Conservation (phyloP, 2,797 vertebrate genomes). For the Benthosema pterotum region DNA sequence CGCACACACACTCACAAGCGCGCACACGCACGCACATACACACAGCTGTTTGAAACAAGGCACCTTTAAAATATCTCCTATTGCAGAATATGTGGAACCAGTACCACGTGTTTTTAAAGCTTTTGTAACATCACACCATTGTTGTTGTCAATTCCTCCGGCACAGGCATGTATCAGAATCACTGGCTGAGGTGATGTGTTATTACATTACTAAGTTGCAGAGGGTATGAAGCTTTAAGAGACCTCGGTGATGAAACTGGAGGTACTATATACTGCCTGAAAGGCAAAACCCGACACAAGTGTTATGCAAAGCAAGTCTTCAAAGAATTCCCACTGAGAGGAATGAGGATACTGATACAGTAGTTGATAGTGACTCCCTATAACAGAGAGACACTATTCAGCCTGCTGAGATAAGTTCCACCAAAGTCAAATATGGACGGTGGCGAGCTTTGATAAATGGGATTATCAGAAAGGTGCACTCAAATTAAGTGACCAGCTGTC, state of each 20-base stretch:
- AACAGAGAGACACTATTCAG: slow-evolving; percentile 45
- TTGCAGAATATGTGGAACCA: background rate
- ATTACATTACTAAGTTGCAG: background rate
- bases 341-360: slow-evolving; percentile 14
- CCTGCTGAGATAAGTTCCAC: slow-evolving; percentile 42
- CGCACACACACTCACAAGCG: too few relatives aligned
- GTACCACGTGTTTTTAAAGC: background rate
- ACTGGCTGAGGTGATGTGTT: background rate
- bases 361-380: background rate
- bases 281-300: slow-evolving; percentile 4
- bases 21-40: background rate
- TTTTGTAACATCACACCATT: background rate
- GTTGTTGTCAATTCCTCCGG: background rate
- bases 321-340: slow-evolving; percentile 14
- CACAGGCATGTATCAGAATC: background rate
- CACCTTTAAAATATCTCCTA: background rate
- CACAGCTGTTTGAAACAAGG: background rate
- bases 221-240: background rate
- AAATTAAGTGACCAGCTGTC: slow-evolving; percentile 17
- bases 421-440: slow-evolving; percentile 29
- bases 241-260: background rate
- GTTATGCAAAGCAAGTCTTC: slow-evolving; percentile 54
- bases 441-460: slow-evolving; percentile 12
- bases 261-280: background rate
- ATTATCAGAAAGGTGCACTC: slow-evolving; percentile 1